Base-by-base conservation (phyloP, 23 tunicate species). In the Botrylloides violaceus region DNA sequence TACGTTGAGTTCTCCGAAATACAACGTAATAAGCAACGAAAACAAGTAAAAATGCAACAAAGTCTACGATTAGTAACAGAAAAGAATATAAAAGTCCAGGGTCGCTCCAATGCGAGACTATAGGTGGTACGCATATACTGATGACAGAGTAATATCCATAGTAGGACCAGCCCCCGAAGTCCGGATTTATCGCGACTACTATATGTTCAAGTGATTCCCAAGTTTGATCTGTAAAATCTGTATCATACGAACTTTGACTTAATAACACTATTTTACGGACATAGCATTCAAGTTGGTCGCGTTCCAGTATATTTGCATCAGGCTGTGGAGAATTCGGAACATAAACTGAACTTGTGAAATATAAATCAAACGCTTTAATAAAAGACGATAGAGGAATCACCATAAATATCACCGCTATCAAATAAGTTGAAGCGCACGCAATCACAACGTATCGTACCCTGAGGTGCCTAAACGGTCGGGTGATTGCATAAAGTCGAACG, bases 91-190 rank as follows among this genome's bases (percentile, higher is more conserved):
- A 37, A 23, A 39, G 30, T 19, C 74, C 74, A 1, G 74, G 74
- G 37, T 68, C 74, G 24, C 49, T 19, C 56, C 58, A 68, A 43
- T 37, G 56, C 4, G 74, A 35, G 21, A 68, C 58, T 5, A 68
- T 68, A 18, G 74, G 74, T 23, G 74, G 74, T 32, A 68, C 37
- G 37, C 74, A 68, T 12, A 68, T 43, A 25, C 74, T 68, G 30
- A 68, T 43, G 1, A 35, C 56, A 4, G 74, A 68, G 37, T 68
- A 68, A 43, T 68, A 68, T 15, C 74, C 74, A 1, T 6, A 68
- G 37, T 68, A 68, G 1, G 19, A 24, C 74, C 74, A 68, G 1
- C 32, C 32, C 6, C 49, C 74, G 37, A 36, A 68, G 7, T 68
- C 58, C 58, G 58, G 74, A 22, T 68, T 68, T 35, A 68, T 37